Evolutionary conservation across 2,797 vertebrate species (phyloP), one percentile per base, ranked within the genome.

Genomic region (Pagetopsis macropterus): DNA sequence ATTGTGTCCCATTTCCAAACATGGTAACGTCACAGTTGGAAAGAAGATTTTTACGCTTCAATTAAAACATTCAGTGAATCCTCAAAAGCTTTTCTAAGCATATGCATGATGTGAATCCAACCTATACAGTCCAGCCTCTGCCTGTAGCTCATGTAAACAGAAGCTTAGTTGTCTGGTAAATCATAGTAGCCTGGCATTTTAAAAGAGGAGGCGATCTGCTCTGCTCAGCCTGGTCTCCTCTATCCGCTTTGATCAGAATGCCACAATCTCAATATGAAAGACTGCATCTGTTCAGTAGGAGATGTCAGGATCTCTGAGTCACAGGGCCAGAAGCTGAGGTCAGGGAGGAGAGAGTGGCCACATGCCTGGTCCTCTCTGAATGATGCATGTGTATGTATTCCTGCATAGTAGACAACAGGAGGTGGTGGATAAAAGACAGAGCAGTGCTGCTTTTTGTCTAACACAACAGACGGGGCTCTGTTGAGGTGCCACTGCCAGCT

Each of bases 261-360:
- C 64, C 83, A 78, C 33, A 11, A 75, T 88, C 70, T 83, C 64
- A 74, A 79, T 75, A 79, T 86, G 72, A 84, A 85, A 80, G 78
- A 37, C 64, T 48, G 27, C 17, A 67, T 65, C 61, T 6, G 3
- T 63, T 83, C 55, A 64, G 61, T 31, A 11, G 48, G 62, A 78
- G 63, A 64, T 21, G 27, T 70, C 62, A 58, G 50, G 9, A 61
- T 74, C 64, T 80, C 57, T 68, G 68, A 81, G 60, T 83, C 72
- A 81, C 50, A 59, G 69, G 48, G 45, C 50, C 64, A 70, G 37
- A 70, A 63, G 51, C 56, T 52, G 54, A 55, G 21, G 60, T n/a
- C 31, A 45, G 55, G 45, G 21, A 45, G 31, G 44, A 70, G 44
- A 70, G 54, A 69, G 50, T 0, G 6, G 15, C 51, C 48, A 40